A percentile compares a stretch with the other conserved stretches of the same genome.
Conservation (phyloP, 2,888 invertebrate genomes). For the Elysia crispata region DNA sequence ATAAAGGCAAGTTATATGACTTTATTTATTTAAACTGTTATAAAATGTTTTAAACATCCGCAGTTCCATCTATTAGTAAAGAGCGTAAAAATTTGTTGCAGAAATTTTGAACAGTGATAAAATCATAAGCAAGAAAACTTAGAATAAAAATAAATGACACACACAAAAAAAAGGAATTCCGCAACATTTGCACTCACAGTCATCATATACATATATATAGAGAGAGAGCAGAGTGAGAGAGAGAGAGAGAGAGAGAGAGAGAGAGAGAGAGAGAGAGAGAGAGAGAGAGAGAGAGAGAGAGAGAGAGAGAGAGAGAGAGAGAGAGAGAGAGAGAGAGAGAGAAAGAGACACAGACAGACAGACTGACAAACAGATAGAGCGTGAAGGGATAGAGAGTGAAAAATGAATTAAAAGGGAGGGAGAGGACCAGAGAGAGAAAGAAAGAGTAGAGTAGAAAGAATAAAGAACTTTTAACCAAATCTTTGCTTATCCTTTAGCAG, state of each 20-base stretch:
- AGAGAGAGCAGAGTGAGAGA: neutral
- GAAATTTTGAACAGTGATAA: no score
- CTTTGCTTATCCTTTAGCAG: no score
- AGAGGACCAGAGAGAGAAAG: neutral
- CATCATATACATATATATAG: no score
- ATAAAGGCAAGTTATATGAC: neutral
- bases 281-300: constrained; percentile 9
- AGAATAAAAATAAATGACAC: constrained; percentile 56
- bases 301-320: constrained; percentile 9
- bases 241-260: constrained; percentile 9
- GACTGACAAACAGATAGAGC: neutral
- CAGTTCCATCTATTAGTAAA: no score
- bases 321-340: neutral
- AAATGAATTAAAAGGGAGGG: no score
- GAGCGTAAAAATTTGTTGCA: no score
- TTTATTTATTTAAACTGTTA: neutral
- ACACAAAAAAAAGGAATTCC: constrained; percentile 58
- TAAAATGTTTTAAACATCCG: neutral
- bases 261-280: constrained; percentile 9
- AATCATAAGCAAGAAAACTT: constrained; percentile 15
- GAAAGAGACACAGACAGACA: neutral
- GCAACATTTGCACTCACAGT: constrained; percentile 51
- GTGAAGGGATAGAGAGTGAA: no score
- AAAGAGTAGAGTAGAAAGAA: neutral
- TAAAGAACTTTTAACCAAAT: no score